These are phyloP conservation scores for Meloidogyne floridensis DNA, from an alignment of 1,140 invertebrate species.

Conservation along the genomic window DNA sequence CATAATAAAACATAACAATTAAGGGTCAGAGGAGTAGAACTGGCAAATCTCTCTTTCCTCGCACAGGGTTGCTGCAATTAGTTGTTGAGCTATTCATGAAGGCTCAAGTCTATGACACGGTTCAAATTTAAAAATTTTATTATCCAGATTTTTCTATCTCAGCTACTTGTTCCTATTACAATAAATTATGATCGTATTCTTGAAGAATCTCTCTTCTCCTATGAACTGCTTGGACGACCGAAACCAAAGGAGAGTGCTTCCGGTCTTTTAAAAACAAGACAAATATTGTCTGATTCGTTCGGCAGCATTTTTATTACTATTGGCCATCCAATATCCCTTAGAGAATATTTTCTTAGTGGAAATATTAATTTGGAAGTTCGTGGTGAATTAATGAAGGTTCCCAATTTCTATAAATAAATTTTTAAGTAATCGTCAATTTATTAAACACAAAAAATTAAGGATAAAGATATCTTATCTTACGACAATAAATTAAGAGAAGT, in stretches of 20 bases:
- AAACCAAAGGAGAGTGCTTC: constrained; percentile 82
- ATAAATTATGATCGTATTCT: constrained; percentile 89
- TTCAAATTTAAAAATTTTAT: constrained; percentile 71
- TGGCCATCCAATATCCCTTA: constrained; percentile 77
- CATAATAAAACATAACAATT: too few relatives aligned
- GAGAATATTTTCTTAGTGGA: constrained; percentile 62
- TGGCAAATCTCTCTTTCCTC: constrained; percentile 84
- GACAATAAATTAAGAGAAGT: constrained; percentile 26
- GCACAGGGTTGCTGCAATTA: constrained; percentile 77
- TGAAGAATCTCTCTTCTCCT: constrained; percentile 88
- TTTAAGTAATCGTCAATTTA: not conserved
- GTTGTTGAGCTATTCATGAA: constrained; percentile 79
- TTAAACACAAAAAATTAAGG: constrained; percentile 42
- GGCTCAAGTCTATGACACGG: constrained; percentile 60
- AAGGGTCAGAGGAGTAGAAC: constrained; percentile 83
- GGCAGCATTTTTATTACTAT: constrained; percentile 82
- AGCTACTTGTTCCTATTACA: constrained; percentile 86
- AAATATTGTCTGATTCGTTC: constrained; percentile 78
- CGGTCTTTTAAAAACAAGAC: constrained; percentile 80
- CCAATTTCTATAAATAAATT: not conserved
- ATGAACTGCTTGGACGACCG: constrained; percentile 88
- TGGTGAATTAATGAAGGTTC: constrained; percentile 8
- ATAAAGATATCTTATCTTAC: constrained; percentile 36
- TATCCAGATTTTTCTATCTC: constrained; percentile 69
- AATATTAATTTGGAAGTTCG: constrained; percentile 37